A percentile compares a stretch with the other conserved stretches of the same genome.
These are phyloP conservation scores for Garra rufa DNA, from an alignment of 2,113 vertebrate species.

Conservation along the genomic window DNA sequence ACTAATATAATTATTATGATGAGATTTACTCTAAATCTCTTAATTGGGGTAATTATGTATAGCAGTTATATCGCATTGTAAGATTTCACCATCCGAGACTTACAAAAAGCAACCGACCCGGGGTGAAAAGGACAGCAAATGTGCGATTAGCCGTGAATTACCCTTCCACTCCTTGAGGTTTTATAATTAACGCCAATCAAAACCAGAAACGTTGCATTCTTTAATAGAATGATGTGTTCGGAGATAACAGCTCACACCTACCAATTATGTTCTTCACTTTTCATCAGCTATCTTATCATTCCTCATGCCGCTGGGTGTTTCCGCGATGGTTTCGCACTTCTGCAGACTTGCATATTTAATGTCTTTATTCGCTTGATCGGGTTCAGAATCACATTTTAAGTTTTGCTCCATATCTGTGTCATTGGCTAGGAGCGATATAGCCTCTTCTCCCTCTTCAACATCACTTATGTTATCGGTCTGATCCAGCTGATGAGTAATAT, in stretches of 20 bases:
- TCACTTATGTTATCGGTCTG: neutral
- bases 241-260: neutral
- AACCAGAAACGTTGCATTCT: neutral
- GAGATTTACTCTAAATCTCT: neutral
- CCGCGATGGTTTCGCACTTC: neutral
- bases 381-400: neutral
- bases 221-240: neutral
- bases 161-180: constrained; percentile 22
- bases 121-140: neutral
- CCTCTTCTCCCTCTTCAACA: neutral
- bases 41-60: constrained; percentile 14
- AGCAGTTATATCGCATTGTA: neutral
- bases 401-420: neutral
- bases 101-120: neutral
- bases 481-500: neutral
- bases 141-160: neutral
- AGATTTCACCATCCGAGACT: neutral
- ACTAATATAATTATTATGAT: neutral
- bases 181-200: neutral
- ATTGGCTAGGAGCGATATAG: neutral
- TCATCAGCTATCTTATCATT: neutral
- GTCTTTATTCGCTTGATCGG: neutral
- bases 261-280: neutral
- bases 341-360: neutral
- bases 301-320: neutral